A percentile compares a stretch with the other conserved stretches of the same genome.
Conservation (phyloP, 2,113 vertebrate genomes). For the rat (Rattus norvegicus) region GRCr8 NC_086032.1:17725001-17725500, state of each 20-base stretch:
- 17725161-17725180: background rate
- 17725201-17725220: background rate
- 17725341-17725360: background rate
- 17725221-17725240: background rate
- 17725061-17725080: background rate
- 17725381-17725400: background rate
- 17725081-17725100: background rate
- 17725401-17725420: background rate
- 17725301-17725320: background rate
- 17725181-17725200: background rate
- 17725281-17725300: background rate
- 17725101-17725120: background rate
- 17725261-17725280: background rate
- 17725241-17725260: background rate
- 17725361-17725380: background rate
- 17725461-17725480: background rate
- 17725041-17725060: background rate
- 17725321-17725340: background rate
- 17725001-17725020: background rate
- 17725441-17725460: background rate
- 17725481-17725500: background rate
- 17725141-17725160: background rate
- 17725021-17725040: background rate
- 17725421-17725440: background rate
- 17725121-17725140: background rate